Base-by-base conservation (phyloP, 2,797 vertebrate genomes). In the Huso huso region DNA sequence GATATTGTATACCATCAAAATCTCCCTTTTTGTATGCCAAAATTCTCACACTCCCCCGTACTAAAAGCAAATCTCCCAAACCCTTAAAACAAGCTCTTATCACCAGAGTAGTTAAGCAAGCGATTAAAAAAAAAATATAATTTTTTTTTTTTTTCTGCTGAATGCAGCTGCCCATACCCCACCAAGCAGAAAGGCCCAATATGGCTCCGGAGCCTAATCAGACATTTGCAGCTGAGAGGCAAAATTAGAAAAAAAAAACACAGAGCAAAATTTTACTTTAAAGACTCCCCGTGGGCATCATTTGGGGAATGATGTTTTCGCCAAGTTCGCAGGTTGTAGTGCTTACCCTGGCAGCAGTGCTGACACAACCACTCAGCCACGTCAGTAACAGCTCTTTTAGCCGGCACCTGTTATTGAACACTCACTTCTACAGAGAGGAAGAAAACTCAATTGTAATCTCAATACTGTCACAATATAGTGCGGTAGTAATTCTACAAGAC, bases 381-480 rank as follows among this genome's bases (percentile, higher is more conserved):
- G 73, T 77, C 85, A 82, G 81, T 80, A 92, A 90, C 87, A 86
- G 86, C 89, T 90, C 88, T 87, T 81, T 83, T 76, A 82, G 72
- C 85, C 86, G 78, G 81, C 86, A 91, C 90, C 92, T 93, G 91
- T 91, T 91, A 90, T 87, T 74, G 75, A 79, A 70, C 85, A 70
- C 75, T 87, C 79, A 81, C 64, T 81, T 70, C 75, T 84, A 87
- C 83, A 86, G 85, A 84, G 82, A 84, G 81, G 81, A 79, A 69
- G 75, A 75, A 85, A 88, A 86, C 90, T 89, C 80, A 83, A 87
- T 90, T 89, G 88, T 86, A 85, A 88, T 89, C 91, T 89, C 89
- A 88, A 79, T 83, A 85, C 84, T 90, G 88, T 92, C 84, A 82
- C 84, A 86, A 83, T 81, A 83, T 66, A 75, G 79, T 84, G 83